Evolutionary conservation across 1,140 invertebrate species (phyloP), one percentile per base, ranked within the genome.

Genomic region (Plutomurus gul): DNA sequence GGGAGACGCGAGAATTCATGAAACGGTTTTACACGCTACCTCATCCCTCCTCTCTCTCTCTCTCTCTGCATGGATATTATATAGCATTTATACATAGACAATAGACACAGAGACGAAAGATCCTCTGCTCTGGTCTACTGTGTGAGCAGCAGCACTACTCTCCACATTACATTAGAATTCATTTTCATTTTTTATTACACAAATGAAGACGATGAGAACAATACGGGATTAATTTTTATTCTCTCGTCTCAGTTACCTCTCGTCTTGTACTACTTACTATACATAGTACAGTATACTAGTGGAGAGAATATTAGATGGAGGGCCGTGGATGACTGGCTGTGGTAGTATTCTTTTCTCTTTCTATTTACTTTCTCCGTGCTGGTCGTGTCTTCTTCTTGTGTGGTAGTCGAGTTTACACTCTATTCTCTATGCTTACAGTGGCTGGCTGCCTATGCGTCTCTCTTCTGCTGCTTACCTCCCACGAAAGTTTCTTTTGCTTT

Each of bases 401-500:
- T 71, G 65, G 7, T n/a, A 20, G 37, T 71, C 10, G 2, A 25
- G 37, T 16, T 18, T 27, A 43, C 37, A 43, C n/a, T 8, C n/a
- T n/a, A 10, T 22, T 30, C n/a, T 71, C 16, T 33, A 33, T 71
- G 65, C 5, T 8, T 18, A 73, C 4, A 25, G 13, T 13, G 3
- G 8, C 3, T 30, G 13, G 3, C n/a, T 33, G n/a, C 33, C 30
- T 71, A 16, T 37, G 22, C 18, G 18, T 11, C 22, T 56, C 18
- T 20, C 27, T 16, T 25, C 49, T n/a, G 10, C n/a, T n/a, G 8
- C 18, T 49, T 75, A 47, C 40, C 37, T 22, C 37, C 70, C 37
- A 40, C 37, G 37, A 73, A 73, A 43, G 70, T 73, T 40, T 73
- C 70, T 73, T 43, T 46, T 46, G 37, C 37, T 73, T 33, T 25